These are phyloP conservation scores for Scytalopus superciliaris DNA, from an alignment of 2,113 vertebrate species.

Conservation along the genomic window DNA sequence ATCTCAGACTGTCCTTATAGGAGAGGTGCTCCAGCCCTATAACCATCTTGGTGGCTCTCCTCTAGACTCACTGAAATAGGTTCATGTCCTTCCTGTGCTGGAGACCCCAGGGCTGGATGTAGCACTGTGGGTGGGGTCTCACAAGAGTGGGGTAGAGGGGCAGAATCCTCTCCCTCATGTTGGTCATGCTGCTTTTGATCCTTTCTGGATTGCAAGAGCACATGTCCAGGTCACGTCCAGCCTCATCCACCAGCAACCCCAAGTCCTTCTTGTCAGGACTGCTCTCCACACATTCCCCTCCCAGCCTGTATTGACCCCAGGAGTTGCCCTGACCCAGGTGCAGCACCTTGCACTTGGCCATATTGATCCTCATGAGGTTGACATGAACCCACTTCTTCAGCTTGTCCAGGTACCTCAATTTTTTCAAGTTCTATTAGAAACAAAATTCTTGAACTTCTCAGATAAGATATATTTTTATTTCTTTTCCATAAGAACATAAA, in stretches of 20 bases:
- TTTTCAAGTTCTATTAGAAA: neutral
- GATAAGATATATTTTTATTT: neutral
- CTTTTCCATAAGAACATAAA: neutral
- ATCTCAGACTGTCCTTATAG: neutral
- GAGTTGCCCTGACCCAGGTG: neutral
- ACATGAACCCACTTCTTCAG: neutral
- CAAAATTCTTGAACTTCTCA: neutral
- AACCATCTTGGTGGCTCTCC: neutral
- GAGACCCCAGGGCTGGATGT: neutral
- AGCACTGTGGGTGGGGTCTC: neutral
- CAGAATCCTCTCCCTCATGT: neutral
- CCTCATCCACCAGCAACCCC: neutral
- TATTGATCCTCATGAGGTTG: neutral
- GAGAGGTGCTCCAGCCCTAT: neutral
- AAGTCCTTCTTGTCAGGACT: neutral
- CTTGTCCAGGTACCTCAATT: neutral
- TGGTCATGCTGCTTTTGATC: fast-evolving
- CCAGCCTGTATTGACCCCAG: fast-evolving
- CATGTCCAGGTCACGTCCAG: fast-evolving
- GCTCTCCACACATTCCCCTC: neutral
- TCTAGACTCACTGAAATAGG: neutral
- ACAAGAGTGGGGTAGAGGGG: fast-evolving
- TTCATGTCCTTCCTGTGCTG: neutral
- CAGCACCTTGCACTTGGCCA: neutral
- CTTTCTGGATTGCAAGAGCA: neutral